Conservation (phyloP, 1,140 invertebrate genomes). For the Drosophila athabasca region DNA sequence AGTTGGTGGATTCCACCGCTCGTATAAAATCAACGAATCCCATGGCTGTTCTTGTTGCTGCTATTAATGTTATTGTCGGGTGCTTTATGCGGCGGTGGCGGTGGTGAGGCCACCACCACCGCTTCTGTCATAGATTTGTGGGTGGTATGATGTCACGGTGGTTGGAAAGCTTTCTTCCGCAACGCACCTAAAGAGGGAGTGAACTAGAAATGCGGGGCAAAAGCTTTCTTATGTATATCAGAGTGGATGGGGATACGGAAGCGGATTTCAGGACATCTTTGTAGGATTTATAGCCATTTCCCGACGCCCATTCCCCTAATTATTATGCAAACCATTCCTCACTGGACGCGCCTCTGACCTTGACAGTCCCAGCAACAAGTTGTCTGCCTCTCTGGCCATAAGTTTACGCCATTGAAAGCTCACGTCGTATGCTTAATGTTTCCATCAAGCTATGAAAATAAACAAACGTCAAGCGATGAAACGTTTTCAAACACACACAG, state of each 20-base stretch:
- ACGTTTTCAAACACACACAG: conserved; percentile 35
- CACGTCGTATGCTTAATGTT: conserved; percentile 43
- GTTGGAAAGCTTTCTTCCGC: conserved; percentile 15
- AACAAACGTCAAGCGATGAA: conserved; percentile 21
- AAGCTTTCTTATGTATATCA: conserved; percentile 19
- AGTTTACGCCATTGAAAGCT: conserved; percentile 4
- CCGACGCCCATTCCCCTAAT: neutral
- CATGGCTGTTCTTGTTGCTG: conserved; percentile 4
- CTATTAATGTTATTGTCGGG: conserved; percentile 21
- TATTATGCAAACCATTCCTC: conserved; percentile 8
- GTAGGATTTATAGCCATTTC: conserved; percentile 6
- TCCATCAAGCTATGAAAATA: conserved; percentile 10
- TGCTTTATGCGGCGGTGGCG: conserved; percentile 22
- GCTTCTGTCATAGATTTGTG: conserved; percentile 37
- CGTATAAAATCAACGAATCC: conserved; percentile 47
- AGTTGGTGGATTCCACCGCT: conserved; percentile 42
- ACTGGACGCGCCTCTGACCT: conserved; percentile 11
- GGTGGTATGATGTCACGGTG: conserved; percentile 69
- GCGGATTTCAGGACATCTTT: conserved; percentile 13
- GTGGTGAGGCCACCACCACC: no score
- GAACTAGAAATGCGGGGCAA: neutral
- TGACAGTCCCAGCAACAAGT: conserved; percentile 54
- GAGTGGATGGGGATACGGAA: neutral
- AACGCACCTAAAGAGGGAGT: neutral
- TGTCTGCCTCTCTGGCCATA: conserved; percentile 16